Conservation (phyloP, 2,888 invertebrate species). For the Alviniconcha strummeri region DNA sequence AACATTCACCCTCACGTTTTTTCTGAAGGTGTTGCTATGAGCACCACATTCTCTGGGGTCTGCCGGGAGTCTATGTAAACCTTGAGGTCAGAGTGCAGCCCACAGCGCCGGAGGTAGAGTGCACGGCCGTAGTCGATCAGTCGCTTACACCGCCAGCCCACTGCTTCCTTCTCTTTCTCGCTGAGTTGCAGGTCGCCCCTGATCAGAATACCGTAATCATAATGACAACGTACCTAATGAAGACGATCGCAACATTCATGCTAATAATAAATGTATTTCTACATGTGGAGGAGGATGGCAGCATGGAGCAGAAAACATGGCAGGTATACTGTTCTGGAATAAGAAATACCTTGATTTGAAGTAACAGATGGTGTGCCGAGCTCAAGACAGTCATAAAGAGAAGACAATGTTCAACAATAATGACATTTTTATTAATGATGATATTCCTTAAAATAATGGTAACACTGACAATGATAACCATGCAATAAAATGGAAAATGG, state of each 20-base stretch:
- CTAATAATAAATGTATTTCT: not conserved
- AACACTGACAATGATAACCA: too few species aligned
- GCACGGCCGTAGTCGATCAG: constrained; percentile 86
- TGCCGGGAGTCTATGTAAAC: constrained; percentile 81
- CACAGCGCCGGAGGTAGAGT: constrained; percentile 78
- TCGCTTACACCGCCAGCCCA: constrained; percentile 85
- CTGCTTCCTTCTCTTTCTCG: constrained; percentile 76
- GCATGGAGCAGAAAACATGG: too few species aligned
- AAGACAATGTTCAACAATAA: too few species aligned
- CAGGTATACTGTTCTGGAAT: too few species aligned
- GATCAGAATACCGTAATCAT: constrained; percentile 31
- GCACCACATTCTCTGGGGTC: constrained; percentile 87
- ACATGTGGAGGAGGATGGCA: too few species aligned
- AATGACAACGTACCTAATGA: not conserved
- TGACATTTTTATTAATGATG: too few species aligned
- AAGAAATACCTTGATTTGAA: too few species aligned
- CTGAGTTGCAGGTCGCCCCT: constrained; percentile 50
- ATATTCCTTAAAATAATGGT: too few species aligned
- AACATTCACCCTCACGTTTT: too few species aligned
- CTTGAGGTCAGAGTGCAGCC: constrained; percentile 80
- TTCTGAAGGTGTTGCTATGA: constrained; percentile 77
- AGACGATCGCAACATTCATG: not conserved
- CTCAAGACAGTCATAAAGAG: too few species aligned
- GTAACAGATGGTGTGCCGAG: too few species aligned
- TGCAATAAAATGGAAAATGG: too few species aligned